Evolutionary conservation across 2,113 vertebrate genomes (phyloP), one percentile per base, ranked within the genome.

Genomic region (Heloderma charlesbogerti): DNA sequence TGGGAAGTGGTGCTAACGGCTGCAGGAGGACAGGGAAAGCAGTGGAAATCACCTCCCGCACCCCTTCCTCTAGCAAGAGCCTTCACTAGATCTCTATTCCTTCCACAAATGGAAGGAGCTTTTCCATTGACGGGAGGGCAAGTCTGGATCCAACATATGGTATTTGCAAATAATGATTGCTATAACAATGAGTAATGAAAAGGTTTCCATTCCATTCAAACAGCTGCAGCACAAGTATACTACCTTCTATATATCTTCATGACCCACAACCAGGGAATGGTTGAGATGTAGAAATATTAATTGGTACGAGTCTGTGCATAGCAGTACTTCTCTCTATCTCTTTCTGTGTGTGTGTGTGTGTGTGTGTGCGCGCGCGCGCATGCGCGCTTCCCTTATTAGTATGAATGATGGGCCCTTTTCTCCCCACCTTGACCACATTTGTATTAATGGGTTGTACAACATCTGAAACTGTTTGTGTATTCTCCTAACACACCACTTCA

Each of bases 391-490:
- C 86, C 82, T 82, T 16, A 51, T 63, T 80, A 78, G 25, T 69
- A 63, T 66, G 34, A 90, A 91, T 89, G 4, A 0, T 82, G 45
- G 29, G 4, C 60, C 15, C 78, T 1, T 84, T 75, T 77, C 0
- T 45, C 93, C 51, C 20, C 13, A 84, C 1, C 4, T 0, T 34
- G 6, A 0, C 3, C 12, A 2, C 10, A 31, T 40, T 67, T 3
- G 20, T 0, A 4, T 87, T 90, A 87, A 60, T 84, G 16, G 20
- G 2, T 6, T 92, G 92, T 93, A 7, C 4, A 37, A 13, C 86
- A 8, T 29, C 34, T 87, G 67, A 91, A 90, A 54, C 40, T 92
- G 48, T 48, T 7, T 92, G 63, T n/a, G n/a, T n/a, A n/a, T n/a
- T 13, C 31, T 66, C 48, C 67, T 66, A 88, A 92, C 1, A 57